These are phyloP conservation scores for Corythaixoides concolor DNA, from an alignment of 2,113 vertebrate genomes.

Conservation along the genomic window DNA sequence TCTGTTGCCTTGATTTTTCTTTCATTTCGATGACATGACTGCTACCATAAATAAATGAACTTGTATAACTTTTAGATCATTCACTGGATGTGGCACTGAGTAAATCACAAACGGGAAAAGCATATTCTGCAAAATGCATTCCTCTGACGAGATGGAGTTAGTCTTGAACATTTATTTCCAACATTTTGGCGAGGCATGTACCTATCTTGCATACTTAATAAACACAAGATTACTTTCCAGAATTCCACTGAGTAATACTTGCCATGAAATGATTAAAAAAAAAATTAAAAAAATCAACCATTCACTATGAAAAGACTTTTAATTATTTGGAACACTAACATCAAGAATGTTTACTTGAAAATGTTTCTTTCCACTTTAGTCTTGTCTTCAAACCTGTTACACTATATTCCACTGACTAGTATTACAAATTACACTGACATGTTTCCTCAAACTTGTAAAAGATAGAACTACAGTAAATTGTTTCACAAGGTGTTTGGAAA, in stretches of 20 bases:
- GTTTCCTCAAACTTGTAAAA: conserved; percentile 50
- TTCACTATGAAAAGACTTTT: conserved; percentile 63
- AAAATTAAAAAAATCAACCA: neutral
- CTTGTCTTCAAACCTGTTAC: conserved; percentile 39
- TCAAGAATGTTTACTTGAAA: conserved; percentile 70
- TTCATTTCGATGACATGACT: neutral
- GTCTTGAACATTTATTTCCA: conserved; percentile 28
- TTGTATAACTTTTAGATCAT: neutral
- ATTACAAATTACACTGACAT: conserved; percentile 52
- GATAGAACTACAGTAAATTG: conserved; percentile 55
- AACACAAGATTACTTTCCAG: conserved; percentile 57
- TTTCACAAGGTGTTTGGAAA: conserved; percentile 65
- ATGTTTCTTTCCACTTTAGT: conserved; percentile 65
- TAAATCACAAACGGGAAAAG: conserved; percentile 13
- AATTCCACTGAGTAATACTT: conserved; percentile 56
- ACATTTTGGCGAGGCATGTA: conserved; percentile 17
- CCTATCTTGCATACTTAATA: conserved; percentile 35
- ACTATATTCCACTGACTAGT: conserved; percentile 49
- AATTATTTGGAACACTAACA: conserved; percentile 71
- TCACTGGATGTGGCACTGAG: neutral
- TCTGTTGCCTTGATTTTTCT: neutral
- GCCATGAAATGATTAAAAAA: conserved; percentile 27
- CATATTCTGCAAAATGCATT: conserved; percentile 11
- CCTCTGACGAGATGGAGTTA: neutral
- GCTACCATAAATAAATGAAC: neutral